These are phyloP conservation scores for Lepisosteus oculatus DNA, from an alignment of 2,113 vertebrate species.

Conservation along the genomic window DNA sequence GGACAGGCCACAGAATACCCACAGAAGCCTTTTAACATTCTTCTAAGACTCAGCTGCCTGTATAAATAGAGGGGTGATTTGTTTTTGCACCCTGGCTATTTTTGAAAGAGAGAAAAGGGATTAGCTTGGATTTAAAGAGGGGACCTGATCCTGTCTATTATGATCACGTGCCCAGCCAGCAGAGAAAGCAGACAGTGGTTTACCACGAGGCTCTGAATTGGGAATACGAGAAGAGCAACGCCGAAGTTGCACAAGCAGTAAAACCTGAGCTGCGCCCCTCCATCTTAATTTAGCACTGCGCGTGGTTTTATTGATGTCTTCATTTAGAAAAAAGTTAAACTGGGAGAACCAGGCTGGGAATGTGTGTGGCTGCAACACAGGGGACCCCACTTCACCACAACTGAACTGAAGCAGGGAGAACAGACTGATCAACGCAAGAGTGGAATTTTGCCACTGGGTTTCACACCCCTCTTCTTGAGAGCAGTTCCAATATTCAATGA, in stretches of 20 bases:
- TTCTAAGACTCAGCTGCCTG: constrained; percentile 38
- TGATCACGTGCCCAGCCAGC: not conserved
- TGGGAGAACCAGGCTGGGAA: not conserved
- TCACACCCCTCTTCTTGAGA: too few relatives aligned
- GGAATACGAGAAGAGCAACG: constrained; percentile 10
- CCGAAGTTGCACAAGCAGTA: constrained; percentile 19
- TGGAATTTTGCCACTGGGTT: too few relatives aligned
- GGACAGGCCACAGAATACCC: constrained; percentile 42
- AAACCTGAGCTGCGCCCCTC: constrained; percentile 11
- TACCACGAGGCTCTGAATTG: constrained; percentile 24
- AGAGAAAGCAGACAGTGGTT: not conserved
- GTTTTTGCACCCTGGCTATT: not conserved
- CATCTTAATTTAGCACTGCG: constrained; percentile 24
- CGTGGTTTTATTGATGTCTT: constrained; percentile 27
- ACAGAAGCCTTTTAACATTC: constrained; percentile 51
- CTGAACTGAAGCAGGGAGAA: too few relatives aligned
- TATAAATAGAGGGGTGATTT: constrained; percentile 38
- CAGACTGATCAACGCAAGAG: too few relatives aligned
- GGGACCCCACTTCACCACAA: too few relatives aligned
- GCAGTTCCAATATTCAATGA: too few relatives aligned
- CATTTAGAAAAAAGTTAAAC: constrained; percentile 14
- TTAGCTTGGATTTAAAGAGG: not conserved
- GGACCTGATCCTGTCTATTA: not conserved
- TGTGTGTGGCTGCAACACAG: not conserved
- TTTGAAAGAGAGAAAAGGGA: not conserved